These are phyloP conservation scores for Esox lucius DNA, from an alignment of 2,797 vertebrate genomes.

Conservation along the genomic window DNA sequence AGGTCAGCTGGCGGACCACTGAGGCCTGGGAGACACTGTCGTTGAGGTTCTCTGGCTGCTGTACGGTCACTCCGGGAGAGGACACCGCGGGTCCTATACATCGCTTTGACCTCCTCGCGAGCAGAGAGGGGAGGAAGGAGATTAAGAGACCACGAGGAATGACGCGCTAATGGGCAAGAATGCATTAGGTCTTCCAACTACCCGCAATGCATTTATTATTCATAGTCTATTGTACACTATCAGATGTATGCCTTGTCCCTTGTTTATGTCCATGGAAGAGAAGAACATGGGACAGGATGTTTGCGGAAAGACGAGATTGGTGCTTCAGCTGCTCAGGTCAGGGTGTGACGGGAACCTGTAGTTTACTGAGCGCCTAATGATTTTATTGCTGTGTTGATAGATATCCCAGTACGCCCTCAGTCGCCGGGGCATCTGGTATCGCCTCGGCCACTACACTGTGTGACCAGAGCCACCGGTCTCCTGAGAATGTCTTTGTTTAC, in stretches of 20 bases:
- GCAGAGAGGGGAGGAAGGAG: background rate
- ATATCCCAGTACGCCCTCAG: background rate
- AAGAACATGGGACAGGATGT: background rate
- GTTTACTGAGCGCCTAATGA: background rate
- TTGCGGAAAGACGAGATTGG: background rate
- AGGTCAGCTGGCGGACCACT: background rate
- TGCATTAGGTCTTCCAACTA: background rate
- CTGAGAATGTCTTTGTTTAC: background rate
- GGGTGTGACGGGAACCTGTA: background rate
- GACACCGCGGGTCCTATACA: too few relatives aligned
- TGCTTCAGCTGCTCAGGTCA: background rate
- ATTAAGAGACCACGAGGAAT: background rate
- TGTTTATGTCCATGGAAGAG: background rate
- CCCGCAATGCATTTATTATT: background rate
- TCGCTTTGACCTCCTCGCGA: too few relatives aligned
- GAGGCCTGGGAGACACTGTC: background rate
- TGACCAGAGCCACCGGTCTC: background rate
- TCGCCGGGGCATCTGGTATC: too few relatives aligned
- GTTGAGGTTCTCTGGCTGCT: background rate
- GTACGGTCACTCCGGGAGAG: slow-evolving; percentile 36
- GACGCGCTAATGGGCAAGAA: background rate
- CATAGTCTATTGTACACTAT: background rate
- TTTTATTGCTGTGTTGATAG: background rate
- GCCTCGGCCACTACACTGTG: too few relatives aligned
- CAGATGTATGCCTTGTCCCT: background rate